Evolutionary conservation across 1,140 invertebrate genomes (phyloP), one percentile per base, ranked within the genome.

Genomic region (Drosophila subobscura): DNA sequence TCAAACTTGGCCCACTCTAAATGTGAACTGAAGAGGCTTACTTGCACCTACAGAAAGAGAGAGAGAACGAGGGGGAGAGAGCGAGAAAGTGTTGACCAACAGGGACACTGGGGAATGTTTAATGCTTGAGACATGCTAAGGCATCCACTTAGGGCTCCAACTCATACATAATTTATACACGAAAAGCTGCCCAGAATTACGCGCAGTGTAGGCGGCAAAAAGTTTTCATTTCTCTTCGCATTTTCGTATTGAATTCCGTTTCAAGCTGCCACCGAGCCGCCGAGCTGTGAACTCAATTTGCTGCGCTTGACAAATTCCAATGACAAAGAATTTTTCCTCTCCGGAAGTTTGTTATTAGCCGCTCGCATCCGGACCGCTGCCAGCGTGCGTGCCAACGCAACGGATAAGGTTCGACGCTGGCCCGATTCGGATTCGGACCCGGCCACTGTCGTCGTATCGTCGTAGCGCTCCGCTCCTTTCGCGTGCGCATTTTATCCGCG

Each of bases 341-440:
- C 80, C 89, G 89, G 89, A 90, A 81, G 81, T 83, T 77, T 81
- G 74, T 90, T 90, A 90, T 90, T 90, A 90, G 79, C 77, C 84
- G 77, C 66, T 71, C 84, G 73, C 84, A 72, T 88, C 84, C 75
- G 80, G 63, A 42, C 46, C 57, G 56, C 45, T 55, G 65, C 44
- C 49, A 49, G 44, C 56, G 66, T 54, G 44, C 56, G 66, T 37
- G 33, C 33, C 33, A 10, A 37, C 10, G 33, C 33, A 8, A 56
- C 75, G 83, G 78, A 86, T 86, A 88, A 81, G 33, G 70, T 73
- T 70, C 46, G 64, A 58, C 72, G 64, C 71, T 40, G 59, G 29
- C 64, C 58, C 12, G 10, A 33, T 7, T 42, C 56, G 50, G 41
- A 14, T 5, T 7, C 45, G 61, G 25, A 45, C 52, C 40, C 12